Evolutionary conservation across 2,113 vertebrate species (phyloP).

Genomic region (Sceloporus tristichus): DNA sequence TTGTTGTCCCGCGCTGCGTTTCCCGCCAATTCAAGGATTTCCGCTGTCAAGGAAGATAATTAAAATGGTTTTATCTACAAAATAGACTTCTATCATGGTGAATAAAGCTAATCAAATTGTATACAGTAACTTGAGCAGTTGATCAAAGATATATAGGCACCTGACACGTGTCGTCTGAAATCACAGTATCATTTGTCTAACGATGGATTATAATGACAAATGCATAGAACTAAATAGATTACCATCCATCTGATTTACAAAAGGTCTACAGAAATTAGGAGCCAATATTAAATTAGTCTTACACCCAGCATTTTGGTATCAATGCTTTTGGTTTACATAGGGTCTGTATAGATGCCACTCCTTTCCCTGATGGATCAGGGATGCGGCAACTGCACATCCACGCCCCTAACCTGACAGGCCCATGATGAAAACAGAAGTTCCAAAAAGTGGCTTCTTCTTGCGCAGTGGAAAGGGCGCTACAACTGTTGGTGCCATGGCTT

Average conservation of each 20-base stretch:
- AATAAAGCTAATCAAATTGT: not conserved
- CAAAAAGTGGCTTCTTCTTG: too few species aligned
- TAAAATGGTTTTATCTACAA: slow-evolving; percentile 44
- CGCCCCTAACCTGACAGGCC: too few species aligned
- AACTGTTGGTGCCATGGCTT: too few species aligned
- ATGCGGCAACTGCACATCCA: too few species aligned
- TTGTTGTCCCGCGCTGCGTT: slow-evolving; percentile 99
- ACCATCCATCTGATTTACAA: not conserved
- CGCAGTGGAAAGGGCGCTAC: too few species aligned
- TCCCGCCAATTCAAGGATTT: slow-evolving; percentile 97
- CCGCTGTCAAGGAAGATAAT: slow-evolving; percentile 80
- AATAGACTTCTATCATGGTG: not conserved
- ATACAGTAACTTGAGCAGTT: not conserved
- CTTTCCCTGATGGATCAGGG: too few species aligned
- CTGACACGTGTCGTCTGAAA: not conserved
- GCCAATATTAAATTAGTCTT: not conserved
- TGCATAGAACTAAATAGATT: not conserved
- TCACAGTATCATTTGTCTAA: not conserved
- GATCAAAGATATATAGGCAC: not conserved
- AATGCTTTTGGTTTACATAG: not conserved
- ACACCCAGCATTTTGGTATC: not conserved
- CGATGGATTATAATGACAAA: not conserved
- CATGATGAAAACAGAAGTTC: too few species aligned
- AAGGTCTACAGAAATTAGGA: not conserved
- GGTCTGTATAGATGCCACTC: too few species aligned